Evolutionary conservation across 2,888 invertebrate genomes (phyloP), one percentile per base, ranked within the genome.

Genomic region (Hylaea fasciaria): DNA sequence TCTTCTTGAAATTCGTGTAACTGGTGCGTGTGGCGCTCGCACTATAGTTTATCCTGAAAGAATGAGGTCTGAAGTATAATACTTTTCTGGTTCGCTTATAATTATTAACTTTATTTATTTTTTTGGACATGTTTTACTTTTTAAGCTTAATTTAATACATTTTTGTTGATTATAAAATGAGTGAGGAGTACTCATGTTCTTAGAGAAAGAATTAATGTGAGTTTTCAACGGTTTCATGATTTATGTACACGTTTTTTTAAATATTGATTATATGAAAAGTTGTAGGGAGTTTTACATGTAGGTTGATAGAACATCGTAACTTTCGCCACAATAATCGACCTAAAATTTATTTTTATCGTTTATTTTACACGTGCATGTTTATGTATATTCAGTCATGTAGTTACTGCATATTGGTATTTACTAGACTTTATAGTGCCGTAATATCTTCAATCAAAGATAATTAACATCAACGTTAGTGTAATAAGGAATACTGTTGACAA

Each of bases 111-210:
- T 50, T 54, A 54, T 54, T 45, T 65, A 67, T 65, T 62, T 60
- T 62, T 57, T 60, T 9, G 43, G 37, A n/a, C 40, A 32, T 5
- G 0, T 46, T 53, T 52, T 61, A 61, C 53, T 61, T 62, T 47
- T 3, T 47, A 53, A 50, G 58, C 54, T 13, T 55, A 41, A 46
- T 29, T 48, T 50, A 28, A 47, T 43, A 13, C n/a, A 4, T 22
- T 57, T 40, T 29, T 47, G 51, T 57, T 45, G 46, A n/a, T 52
- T 56, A 12, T 39, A 11, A 28, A 37, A 16, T 50, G 12, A 39
- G 48, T 52, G 39, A 45, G 61, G 44, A 60, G 58, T 68, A 57
- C 62, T 62, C 57, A 43, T 59, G 52, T 68, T 62, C 63, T n/a
- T n/a, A n/a, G 62, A 57, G 16, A 48, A 65, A 59, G 57, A 63